Percentiles rank a stretch among this genome's conserved stretches.
phyloP scores from a whole-genome alignment of 2,113 vertebrate species.

The Thinocorus orbignyianus region DNA sequence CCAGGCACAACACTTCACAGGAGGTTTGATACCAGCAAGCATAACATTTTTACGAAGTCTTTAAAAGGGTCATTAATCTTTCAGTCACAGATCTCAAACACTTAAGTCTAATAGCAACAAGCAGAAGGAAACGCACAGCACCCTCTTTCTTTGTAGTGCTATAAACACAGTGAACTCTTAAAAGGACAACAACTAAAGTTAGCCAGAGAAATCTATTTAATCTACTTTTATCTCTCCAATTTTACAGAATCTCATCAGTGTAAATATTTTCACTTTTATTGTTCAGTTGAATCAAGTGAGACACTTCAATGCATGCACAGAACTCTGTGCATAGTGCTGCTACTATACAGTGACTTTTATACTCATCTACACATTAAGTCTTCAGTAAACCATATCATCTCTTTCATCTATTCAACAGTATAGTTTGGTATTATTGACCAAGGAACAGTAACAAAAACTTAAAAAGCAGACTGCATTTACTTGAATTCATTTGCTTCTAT shows the following conservation, averaged over 20 bases:
- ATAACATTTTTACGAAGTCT: neutral
- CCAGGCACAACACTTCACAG: neutral
- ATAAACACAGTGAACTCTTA: neutral
- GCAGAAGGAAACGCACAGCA: neutral
- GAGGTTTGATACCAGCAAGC: neutral
- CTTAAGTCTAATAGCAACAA: neutral
- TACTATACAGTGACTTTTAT: neutral
- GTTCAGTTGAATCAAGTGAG: neutral
- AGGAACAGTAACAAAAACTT: neutral
- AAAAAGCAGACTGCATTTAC: neutral
- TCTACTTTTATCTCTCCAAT: neutral
- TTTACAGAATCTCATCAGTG: neutral
- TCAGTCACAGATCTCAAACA: neutral
- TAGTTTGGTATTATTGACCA: neutral
- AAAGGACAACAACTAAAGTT: neutral
- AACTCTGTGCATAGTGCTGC: neutral
- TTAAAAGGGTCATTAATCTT: constrained; percentile 29
- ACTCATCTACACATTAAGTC: neutral
- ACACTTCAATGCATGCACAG: neutral
- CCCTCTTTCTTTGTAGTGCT: neutral
- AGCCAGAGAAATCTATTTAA: neutral
- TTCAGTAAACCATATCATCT: neutral
- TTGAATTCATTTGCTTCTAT: neutral
- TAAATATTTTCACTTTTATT: constrained; percentile 30
- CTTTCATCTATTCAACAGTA: neutral